These are phyloP conservation scores for Salpingus planirostris DNA, from an alignment of 2,888 invertebrate genomes.

Conservation along the genomic window DNA sequence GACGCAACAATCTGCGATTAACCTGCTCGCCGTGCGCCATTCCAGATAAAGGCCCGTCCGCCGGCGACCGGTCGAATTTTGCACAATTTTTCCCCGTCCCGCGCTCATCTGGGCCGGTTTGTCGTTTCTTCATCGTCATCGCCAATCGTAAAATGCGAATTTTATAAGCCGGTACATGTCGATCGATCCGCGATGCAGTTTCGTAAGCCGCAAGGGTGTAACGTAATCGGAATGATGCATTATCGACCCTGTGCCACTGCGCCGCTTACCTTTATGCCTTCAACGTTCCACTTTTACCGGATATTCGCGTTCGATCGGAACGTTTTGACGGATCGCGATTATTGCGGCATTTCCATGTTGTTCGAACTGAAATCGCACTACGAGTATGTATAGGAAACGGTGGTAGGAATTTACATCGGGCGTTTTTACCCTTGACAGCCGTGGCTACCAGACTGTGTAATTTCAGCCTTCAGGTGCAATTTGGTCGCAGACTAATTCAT, in stretches of 20 bases:
- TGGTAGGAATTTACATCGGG: too few relatives aligned
- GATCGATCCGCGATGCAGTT: too few relatives aligned
- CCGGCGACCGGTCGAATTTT: too few relatives aligned
- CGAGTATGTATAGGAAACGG: too few relatives aligned
- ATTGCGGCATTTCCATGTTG: constrained; percentile 4
- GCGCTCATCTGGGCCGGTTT: too few relatives aligned
- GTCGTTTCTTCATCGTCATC: too few relatives aligned
- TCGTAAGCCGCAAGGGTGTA: constrained; percentile 12
- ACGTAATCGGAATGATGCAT: constrained; percentile 16
- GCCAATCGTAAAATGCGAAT: too few relatives aligned
- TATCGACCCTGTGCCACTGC: constrained; percentile 29
- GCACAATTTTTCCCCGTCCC: too few relatives aligned
- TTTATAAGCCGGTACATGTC: too few relatives aligned
- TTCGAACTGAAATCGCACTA: too few relatives aligned
- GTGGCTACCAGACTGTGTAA: constrained; percentile 28
- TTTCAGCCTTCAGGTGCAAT: constrained; percentile 19
- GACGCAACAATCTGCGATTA: constrained; percentile 9
- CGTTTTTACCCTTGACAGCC: constrained; percentile 27
- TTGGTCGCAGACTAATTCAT: constrained; percentile 7
- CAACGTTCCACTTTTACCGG: constrained; percentile 23
- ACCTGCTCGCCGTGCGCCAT: too few relatives aligned
- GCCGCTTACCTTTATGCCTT: constrained; percentile 21
- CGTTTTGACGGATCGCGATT: constrained; percentile 2
- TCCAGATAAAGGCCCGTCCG: too few relatives aligned
- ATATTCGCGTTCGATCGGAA: constrained; percentile 17